Percentiles rank a stretch among this genome's conserved stretches.
Conservation (phyloP, 2,113 vertebrate species). For the Echinops telfairi region DNA sequence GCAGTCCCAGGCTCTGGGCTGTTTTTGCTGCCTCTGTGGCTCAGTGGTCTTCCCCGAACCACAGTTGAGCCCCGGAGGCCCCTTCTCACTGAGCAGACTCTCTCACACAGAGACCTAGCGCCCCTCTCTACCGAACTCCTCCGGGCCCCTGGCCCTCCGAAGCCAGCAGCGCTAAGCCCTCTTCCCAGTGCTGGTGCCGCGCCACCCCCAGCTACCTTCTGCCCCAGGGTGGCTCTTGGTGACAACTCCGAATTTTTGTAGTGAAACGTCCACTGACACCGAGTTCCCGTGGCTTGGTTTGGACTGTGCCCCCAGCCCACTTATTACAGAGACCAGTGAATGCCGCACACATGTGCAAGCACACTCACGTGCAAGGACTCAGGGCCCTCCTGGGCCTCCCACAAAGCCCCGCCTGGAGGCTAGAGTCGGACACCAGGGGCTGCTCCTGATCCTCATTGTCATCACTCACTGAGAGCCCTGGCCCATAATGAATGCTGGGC, state of each 20-base stretch:
- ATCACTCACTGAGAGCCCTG: neutral
- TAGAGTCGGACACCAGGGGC: neutral
- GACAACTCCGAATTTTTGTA: no score
- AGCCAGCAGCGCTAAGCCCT: fast-evolving
- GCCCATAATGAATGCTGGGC: conserved; percentile 59
- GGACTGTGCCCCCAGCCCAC: no score
- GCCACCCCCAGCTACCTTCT: neutral
- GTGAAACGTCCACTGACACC: fast-evolving
- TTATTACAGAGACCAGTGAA: no score
- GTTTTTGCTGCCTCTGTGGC: fast-evolving
- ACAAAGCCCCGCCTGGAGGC: no score
- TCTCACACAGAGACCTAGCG: neutral
- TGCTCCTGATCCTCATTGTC: fast-evolving
- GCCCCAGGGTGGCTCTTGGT: no score
- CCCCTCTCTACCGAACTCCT: neutral
- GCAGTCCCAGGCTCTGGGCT: neutral
- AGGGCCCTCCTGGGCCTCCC: neutral
- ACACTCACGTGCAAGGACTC: neutral
- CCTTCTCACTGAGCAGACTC: neutral
- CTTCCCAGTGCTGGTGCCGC: neutral
- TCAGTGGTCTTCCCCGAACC: neutral
- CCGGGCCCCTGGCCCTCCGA: neutral
- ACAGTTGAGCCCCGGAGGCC: no score
- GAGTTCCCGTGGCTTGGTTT: neutral
- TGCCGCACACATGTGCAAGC: neutral